Percentiles rank a stretch among this genome's conserved stretches.
phyloP scores from a whole-genome alignment of 2,797 vertebrate species.

The Acanthopagrus latus region DNA sequence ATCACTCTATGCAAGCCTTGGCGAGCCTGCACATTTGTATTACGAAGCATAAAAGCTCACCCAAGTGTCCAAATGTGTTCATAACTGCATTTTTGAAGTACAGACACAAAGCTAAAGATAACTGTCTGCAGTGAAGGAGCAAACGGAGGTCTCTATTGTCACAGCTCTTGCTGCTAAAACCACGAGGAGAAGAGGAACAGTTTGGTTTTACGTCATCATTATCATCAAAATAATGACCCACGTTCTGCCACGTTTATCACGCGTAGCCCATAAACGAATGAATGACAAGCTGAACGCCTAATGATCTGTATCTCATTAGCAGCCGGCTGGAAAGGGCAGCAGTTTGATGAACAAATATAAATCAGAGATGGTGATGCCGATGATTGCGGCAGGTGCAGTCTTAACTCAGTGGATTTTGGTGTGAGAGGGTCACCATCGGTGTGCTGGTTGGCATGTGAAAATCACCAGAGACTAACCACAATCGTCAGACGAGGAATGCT shows the following conservation, averaged over 20 bases:
- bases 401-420: slow-evolving; percentile 20
- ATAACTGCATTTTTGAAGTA: slow-evolving; percentile 54
- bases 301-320: slow-evolving; percentile 50
- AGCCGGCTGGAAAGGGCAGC: slow-evolving; percentile 50
- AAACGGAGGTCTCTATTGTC: slow-evolving; percentile 24
- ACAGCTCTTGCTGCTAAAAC: slow-evolving; percentile 14
- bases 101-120: slow-evolving; percentile 52
- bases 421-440: slow-evolving; percentile 10
- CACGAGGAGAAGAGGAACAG: background rate
- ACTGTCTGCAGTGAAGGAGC: slow-evolving; percentile 29
- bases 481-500: background rate
- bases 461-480: slow-evolving; percentile 10
- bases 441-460: slow-evolving; percentile 8
- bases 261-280: slow-evolving; percentile 11
- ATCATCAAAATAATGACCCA: background rate
- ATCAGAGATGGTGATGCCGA: slow-evolving; percentile 27
- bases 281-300: slow-evolving; percentile 37
- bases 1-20: slow-evolving; percentile 61
- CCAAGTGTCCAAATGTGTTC: slow-evolving; percentile 70
- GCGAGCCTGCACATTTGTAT: slow-evolving; percentile 71
- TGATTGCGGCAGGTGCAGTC: slow-evolving; percentile 13
- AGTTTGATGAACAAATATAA: slow-evolving; percentile 55
- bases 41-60: slow-evolving; percentile 67
- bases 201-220: background rate
- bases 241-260: background rate